Evolutionary conservation across 1,140 invertebrate genomes (phyloP).

Genomic region (Drosophila pruinosa): DNA sequence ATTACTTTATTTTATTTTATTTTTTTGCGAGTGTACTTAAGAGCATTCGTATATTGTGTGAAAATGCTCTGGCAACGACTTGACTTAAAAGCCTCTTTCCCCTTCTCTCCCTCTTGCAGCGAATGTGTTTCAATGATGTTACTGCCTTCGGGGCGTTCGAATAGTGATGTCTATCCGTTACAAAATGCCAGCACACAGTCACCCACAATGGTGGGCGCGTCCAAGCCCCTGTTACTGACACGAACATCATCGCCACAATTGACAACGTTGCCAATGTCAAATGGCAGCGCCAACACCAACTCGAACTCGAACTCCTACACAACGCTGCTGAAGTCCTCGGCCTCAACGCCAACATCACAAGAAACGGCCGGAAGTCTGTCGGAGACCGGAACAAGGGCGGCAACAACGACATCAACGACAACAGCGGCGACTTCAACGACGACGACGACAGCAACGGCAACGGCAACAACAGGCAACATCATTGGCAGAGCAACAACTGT

Average conservation of each 20-base stretch:
- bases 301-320: conserved; percentile 32
- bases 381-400: conserved; percentile 58
- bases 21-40: not conserved
- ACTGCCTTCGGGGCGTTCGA: conserved; percentile 82
- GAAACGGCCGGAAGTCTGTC: conserved; percentile 58
- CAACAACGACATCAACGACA: conserved; percentile 14
- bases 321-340: conserved; percentile 31
- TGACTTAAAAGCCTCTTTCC: conserved; percentile 20
- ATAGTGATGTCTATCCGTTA: conserved; percentile 81
- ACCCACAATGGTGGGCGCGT: conserved; percentile 13
- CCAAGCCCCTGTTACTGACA: conserved; percentile 71
- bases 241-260: conserved; percentile 79
- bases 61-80: conserved; percentile 51
- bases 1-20: no score
- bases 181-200: conserved; percentile 57
- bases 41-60: conserved; percentile 39
- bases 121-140: conserved; percentile 82
- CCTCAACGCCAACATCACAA: conserved; percentile 19
- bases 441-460: conserved; percentile 3
- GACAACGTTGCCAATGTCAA: conserved; percentile 61
- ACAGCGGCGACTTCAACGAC: conserved; percentile 10
- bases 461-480: conserved; percentile 12
- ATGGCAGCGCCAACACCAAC: conserved; percentile 49
- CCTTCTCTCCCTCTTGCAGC: conserved; percentile 42
- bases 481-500: not conserved